Conservation (phyloP, 1,140 invertebrate genomes). For the Microvelia longipes region DNA sequence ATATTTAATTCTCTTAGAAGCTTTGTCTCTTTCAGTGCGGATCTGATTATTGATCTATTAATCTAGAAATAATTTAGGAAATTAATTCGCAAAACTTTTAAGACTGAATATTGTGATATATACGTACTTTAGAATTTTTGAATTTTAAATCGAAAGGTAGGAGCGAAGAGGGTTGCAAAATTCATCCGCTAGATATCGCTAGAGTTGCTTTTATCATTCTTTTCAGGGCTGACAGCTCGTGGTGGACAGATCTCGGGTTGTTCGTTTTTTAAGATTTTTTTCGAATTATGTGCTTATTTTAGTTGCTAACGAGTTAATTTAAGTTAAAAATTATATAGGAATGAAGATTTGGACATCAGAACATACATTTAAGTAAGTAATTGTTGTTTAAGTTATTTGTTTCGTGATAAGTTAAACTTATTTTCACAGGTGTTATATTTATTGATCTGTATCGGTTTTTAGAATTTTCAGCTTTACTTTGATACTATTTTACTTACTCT, state of each 20-base stretch:
- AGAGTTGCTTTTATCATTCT: neutral
- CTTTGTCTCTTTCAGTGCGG: too few species aligned
- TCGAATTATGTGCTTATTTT: conserved; percentile 1
- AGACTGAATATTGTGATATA: too few species aligned
- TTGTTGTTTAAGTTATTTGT: neutral
- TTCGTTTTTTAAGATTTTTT: neutral
- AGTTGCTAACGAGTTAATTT: neutral
- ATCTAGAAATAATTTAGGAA: too few species aligned
- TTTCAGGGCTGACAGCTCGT: neutral
- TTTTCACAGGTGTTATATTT: neutral
- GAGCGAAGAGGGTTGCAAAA: too few species aligned
- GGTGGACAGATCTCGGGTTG: neutral
- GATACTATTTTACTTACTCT: conserved; percentile 1
- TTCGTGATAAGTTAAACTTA: neutral
- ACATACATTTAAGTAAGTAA: conserved; percentile 49
- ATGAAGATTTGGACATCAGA: conserved; percentile 62
- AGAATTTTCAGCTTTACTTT: neutral
- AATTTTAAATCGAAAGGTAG: too few species aligned
- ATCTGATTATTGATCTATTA: too few species aligned
- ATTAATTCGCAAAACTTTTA: too few species aligned
- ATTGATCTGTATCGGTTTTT: neutral
- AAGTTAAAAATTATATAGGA: neutral
- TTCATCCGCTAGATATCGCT: neutral
- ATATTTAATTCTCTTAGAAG: too few species aligned
- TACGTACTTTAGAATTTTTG: too few species aligned